Percentiles rank a stretch among this genome's conserved stretches.
These are phyloP conservation scores for Pandemis cinnamomeana DNA, from an alignment of 2,888 invertebrate species.

Conservation along the genomic window DNA sequence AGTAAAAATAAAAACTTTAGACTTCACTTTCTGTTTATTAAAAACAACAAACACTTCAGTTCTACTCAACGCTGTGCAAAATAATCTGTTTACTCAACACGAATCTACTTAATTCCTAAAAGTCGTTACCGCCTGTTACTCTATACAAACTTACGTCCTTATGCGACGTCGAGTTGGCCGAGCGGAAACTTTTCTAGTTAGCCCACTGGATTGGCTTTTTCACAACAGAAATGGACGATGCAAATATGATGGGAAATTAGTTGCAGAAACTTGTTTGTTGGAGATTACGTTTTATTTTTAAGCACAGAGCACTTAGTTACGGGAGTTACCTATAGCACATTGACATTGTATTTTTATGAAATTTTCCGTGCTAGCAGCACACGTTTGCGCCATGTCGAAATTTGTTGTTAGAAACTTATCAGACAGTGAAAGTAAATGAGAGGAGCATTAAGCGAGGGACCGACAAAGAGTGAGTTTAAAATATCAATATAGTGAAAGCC, in stretches of 20 bases:
- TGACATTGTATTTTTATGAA: too few species aligned
- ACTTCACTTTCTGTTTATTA: not conserved
- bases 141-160: not conserved
- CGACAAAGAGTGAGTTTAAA: too few species aligned
- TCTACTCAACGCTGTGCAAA: not conserved
- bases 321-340: too few species aligned
- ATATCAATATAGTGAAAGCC: too few species aligned
- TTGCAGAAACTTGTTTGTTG: slow-evolving; percentile 1
- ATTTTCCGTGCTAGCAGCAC: too few species aligned
- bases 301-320: not conserved
- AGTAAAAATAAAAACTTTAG: not conserved
- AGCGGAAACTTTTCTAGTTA: slow-evolving; percentile 8
- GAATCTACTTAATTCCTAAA: not conserved
- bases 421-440: too few species aligned
- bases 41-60: not conserved
- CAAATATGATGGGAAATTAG: not conserved
- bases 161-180: not conserved
- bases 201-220: not conserved
- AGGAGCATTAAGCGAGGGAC: too few species aligned
- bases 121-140: not conserved
- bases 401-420: too few species aligned
- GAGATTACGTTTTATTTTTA: not conserved
- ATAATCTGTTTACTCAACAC: slow-evolving; percentile 1
- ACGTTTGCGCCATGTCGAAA: too few species aligned
- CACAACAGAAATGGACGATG: not conserved